Percentiles rank a stretch among this genome's conserved stretches.
Evolutionary conservation across 2,888 invertebrate species (phyloP).

Genomic region (Epistrophe grossulariae): DNA sequence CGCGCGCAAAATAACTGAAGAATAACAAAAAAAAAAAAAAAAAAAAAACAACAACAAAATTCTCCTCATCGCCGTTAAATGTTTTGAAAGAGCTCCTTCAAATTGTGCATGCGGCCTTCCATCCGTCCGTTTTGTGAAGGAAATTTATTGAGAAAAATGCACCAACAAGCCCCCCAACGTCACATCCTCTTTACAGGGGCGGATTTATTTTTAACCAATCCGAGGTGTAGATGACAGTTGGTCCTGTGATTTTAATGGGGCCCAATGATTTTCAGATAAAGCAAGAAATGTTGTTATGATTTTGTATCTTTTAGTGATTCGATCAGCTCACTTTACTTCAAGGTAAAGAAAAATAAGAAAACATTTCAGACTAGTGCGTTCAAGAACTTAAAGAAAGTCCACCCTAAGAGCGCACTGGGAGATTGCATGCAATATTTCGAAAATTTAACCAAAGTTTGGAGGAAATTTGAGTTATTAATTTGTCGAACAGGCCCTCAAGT

Average conservation of each 20-base stretch:
- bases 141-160: constrained; percentile 69
- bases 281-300: no score
- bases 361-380: no score
- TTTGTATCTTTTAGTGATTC: no score
- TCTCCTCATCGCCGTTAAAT: constrained; percentile 1
- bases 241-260: background rate
- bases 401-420: no score
- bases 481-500: background rate
- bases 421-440: no score
- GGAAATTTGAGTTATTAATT: no score
- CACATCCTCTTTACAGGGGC: constrained; percentile 54
- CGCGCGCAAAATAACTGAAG: constrained; percentile 49
- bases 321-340: no score
- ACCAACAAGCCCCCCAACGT: constrained; percentile 59
- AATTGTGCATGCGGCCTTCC: constrained; percentile 38
- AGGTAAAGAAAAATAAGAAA: no score
- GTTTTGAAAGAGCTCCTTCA: constrained; percentile 35
- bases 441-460: no score
- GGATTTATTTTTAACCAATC: background rate
- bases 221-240: background rate
- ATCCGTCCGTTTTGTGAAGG: constrained; percentile 59
- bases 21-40: background rate
- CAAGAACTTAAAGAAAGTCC: no score
- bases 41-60: constrained; percentile 1
- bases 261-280: background rate